A percentile compares a stretch with the other conserved stretches of the same genome.
These are phyloP conservation scores for Galendromus occidentalis DNA, from an alignment of 1,140 invertebrate species.

Conservation along the genomic window DNA sequence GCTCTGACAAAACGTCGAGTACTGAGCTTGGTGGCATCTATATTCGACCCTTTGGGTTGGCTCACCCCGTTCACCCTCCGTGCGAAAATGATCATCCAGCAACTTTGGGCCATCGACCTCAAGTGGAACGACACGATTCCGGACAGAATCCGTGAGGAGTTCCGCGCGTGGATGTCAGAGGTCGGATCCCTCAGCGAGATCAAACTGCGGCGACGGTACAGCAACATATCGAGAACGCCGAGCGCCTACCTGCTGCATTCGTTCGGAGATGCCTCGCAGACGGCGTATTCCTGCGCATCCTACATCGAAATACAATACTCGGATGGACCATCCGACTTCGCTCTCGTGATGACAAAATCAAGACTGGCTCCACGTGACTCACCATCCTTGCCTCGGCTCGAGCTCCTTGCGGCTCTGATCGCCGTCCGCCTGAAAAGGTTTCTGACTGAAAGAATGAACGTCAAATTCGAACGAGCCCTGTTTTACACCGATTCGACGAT, in stretches of 20 bases:
- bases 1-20: background rate
- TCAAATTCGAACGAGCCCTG: background rate
- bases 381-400: constrained; percentile 30
- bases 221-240: background rate
- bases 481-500: background rate
- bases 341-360: constrained; percentile 24
- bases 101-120: background rate
- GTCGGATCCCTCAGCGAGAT: background rate
- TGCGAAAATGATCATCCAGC: background rate
- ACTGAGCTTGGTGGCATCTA: background rate
- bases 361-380: constrained; percentile 29
- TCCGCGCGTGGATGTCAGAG: background rate
- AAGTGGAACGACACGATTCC: background rate
- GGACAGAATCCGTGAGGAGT: background rate
- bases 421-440: constrained; percentile 15
- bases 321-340: background rate
- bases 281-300: background rate
- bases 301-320: background rate
- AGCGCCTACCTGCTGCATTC: background rate
- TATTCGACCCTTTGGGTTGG: background rate
- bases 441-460: background rate
- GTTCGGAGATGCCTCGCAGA: background rate
- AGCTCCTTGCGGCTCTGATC: constrained; percentile 29
- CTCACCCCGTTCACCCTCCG: background rate
- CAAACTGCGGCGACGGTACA: background rate